Percentiles rank a stretch among this genome's conserved stretches.
Conservation (phyloP, 2,113 vertebrate species). For the Delphinapterus leucas region DNA sequence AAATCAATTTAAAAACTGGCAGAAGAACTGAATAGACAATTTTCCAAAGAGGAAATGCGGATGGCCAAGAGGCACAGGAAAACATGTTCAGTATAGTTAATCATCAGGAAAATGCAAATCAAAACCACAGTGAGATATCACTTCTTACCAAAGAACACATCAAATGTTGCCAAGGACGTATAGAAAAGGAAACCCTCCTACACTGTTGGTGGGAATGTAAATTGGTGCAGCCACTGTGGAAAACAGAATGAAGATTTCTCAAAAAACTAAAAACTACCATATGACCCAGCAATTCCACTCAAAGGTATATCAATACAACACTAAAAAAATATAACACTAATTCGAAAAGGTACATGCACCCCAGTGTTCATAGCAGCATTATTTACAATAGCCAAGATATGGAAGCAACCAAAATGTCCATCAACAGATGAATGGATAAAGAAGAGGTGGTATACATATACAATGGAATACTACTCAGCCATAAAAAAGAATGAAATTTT, state of each 20-base stretch:
- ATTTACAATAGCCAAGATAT: background rate
- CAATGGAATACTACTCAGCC: background rate
- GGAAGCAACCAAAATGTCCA: background rate
- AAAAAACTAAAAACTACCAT: background rate
- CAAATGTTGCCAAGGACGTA: background rate
- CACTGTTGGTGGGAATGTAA: background rate
- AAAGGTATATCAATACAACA: background rate
- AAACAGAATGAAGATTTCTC: background rate
- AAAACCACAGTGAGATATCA: background rate
- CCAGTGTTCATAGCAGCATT: background rate
- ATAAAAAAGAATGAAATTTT: no score
- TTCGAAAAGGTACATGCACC: background rate
- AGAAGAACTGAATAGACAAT: background rate
- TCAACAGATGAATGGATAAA: background rate
- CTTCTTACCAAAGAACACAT: background rate
- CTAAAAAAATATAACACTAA: background rate
- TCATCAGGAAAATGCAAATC: background rate
- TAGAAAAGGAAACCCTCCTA: background rate
- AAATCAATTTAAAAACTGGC: fast-evolving
- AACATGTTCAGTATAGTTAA: background rate
- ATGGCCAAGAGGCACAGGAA: background rate
- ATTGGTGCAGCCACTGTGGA: background rate
- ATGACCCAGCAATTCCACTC: background rate
- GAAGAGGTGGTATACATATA: background rate
- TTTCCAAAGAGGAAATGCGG: background rate